phyloP scores from a whole-genome alignment of 1,140 invertebrate species.

The Teleopsis dalmanni region DNA sequence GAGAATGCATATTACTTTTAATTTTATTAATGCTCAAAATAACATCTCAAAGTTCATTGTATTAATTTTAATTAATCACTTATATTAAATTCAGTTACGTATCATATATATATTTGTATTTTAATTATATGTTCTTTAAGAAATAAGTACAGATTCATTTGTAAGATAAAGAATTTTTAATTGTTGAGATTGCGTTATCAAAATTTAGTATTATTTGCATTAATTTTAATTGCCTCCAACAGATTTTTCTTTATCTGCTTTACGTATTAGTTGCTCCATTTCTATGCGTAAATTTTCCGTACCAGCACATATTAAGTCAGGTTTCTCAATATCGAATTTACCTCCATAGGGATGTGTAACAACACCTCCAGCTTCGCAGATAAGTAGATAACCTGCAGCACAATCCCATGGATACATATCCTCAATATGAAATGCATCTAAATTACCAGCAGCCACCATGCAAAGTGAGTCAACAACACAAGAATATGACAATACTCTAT shows the following conservation, averaged over 20 bases:
- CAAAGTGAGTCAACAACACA: slow-evolving; percentile 52
- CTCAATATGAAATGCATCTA: slow-evolving; percentile 70
- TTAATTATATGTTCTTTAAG: neutral
- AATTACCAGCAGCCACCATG: slow-evolving; percentile 61
- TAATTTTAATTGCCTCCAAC: slow-evolving; percentile 21
- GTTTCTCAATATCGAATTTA: slow-evolving; percentile 57
- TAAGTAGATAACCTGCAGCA: slow-evolving; percentile 62
- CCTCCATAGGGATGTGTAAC: slow-evolving; percentile 48
- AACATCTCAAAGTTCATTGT: too few relatives aligned
- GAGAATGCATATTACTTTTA: too few relatives aligned
- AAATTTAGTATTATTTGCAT: neutral
- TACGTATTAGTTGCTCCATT: slow-evolving; percentile 31
- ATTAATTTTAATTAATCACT: too few relatives aligned
- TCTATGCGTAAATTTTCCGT: slow-evolving; percentile 41
- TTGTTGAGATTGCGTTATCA: too few relatives aligned
- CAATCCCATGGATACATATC: slow-evolving; percentile 65
- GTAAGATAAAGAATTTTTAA: neutral
- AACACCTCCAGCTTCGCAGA: slow-evolving; percentile 66
- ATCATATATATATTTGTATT: too few relatives aligned
- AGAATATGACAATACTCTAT: slow-evolving; percentile 32
- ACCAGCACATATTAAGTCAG: slow-evolving; percentile 57
- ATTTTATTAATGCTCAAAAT: too few relatives aligned
- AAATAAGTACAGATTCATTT: neutral
- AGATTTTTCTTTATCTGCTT: slow-evolving; percentile 27
- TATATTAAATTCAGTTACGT: too few relatives aligned